A percentile compares a stretch with the other conserved stretches of the same genome.
Evolutionary conservation across 2,113 vertebrate genomes (phyloP).

Genomic region (Pogonocichla stellata): DNA sequence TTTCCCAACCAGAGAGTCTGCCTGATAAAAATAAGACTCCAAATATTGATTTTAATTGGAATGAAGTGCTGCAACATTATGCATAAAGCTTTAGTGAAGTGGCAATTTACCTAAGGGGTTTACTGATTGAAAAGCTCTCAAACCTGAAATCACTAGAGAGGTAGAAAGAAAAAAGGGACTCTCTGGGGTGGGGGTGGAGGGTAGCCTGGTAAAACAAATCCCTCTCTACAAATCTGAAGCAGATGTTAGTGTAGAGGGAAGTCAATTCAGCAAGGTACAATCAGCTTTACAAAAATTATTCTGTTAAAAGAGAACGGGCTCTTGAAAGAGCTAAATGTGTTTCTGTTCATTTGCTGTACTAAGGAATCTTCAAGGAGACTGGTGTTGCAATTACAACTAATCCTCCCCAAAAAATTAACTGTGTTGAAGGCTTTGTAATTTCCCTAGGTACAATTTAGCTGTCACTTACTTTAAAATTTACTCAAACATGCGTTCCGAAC

Average conservation of each 20-base stretch:
- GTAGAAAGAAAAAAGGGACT: conserved; percentile 34
- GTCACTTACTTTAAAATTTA: conserved; percentile 99
- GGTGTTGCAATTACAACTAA: conserved; percentile 93
- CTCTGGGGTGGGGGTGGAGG: background rate
- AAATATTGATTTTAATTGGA: conserved; percentile 89
- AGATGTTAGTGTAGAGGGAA: conserved; percentile 65
- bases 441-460: conserved; percentile 99
- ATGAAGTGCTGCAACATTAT: conserved; percentile 89
- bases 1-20: conserved; percentile 45
- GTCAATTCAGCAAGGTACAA: conserved; percentile 73
- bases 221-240: conserved; percentile 66
- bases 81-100: conserved; percentile 85
- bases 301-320: conserved; percentile 69
- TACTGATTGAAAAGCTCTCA: conserved; percentile 85
- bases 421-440: conserved; percentile 99
- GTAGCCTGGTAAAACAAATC: conserved; percentile 67
- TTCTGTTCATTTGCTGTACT: conserved; percentile 81
- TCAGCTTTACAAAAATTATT: conserved; percentile 73
- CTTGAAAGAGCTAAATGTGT: conserved; percentile 74
- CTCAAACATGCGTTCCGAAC: conserved; percentile 90
- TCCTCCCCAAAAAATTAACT: conserved; percentile 90
- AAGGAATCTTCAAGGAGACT: conserved; percentile 85
- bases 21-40: conserved; percentile 77
- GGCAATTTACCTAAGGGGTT: conserved; percentile 84
- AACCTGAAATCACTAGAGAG: conserved; percentile 74